These are phyloP conservation scores for Carcharodon carcharias DNA, from an alignment of 2,797 vertebrate genomes.

Conservation along the genomic window DNA sequence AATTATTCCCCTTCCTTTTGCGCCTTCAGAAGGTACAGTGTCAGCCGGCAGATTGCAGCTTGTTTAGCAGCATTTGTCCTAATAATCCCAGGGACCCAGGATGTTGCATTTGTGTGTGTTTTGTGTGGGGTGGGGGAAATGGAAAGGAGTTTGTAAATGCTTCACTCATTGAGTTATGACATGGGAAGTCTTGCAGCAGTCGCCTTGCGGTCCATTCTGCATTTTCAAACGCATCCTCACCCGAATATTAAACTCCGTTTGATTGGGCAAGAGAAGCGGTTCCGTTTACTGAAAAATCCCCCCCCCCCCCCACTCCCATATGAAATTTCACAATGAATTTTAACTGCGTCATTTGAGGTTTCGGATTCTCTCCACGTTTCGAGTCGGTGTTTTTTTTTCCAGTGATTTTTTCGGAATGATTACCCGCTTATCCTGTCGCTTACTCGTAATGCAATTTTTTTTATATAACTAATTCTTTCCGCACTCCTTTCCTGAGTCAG, in stretches of 20 bases:
- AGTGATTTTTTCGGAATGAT: background rate
- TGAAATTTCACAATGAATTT: too few relatives aligned
- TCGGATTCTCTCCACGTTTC: background rate
- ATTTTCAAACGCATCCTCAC: background rate
- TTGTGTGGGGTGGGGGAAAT: background rate
- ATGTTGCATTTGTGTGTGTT: background rate
- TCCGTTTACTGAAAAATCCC: background rate
- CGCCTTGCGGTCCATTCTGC: background rate
- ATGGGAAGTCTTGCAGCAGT: background rate
- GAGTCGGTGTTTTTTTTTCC: background rate
- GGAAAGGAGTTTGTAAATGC: background rate
- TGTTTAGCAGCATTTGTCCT: background rate
- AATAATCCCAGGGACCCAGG: background rate
- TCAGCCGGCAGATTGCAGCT: too few relatives aligned
- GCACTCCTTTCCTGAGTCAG: background rate
- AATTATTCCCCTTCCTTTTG: background rate
- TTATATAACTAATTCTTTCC: too few relatives aligned
- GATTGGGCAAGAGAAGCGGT: too few relatives aligned
- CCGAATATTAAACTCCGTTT: background rate
- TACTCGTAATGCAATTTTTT: background rate
- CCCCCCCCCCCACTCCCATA: too few relatives aligned
- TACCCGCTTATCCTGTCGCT: background rate
- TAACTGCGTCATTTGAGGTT: background rate
- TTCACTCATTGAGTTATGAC: background rate
- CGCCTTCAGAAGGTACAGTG: background rate